Base-by-base conservation (phyloP, 2,888 invertebrate species). In the Chaitophorus viminalis region DNA sequence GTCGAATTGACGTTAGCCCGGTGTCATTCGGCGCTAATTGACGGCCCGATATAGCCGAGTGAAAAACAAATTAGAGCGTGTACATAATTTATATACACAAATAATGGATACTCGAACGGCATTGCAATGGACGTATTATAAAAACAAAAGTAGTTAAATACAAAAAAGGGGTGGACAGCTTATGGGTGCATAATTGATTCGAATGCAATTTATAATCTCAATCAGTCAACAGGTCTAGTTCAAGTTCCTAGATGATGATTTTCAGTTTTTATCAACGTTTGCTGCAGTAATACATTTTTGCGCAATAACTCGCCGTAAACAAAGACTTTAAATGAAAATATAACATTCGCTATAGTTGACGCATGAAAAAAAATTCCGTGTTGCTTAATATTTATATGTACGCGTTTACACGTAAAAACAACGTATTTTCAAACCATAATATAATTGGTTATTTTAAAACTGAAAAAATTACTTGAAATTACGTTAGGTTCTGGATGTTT, bases 11-110 rank as follows among this genome's bases (percentile, higher is more conserved):
- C 87, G 81, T 87, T 46, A 65, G 87, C 81, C 46, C 65, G 60
- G 46, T 81, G 81, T 87, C 87, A 87, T 87, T 87, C 74, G 60
- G 72, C 74, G 65, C 65, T 87, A 87, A 87, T 87, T 87, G 87
- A 87, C 87, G 79, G 74, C 78, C 54, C 70, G 21, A 54, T n/a
- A n/a, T n/a, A 78, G 54, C 54, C 86, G 87, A 65, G 81, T 21
- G 79, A 87, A 87, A 86, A 87, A 81, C 87, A 87, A 87, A 87
- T 87, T 87, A 87, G 81, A 87, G 87, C 31, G 25, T 60, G 74
- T 87, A 87, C 72, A 87, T 87, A 79, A 87, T 87, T 87, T 79
- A 87, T 78, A 39, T 77, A 39, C 54, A 79, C 52, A 87, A 81
- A 87, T 87, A 87, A 87, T 79, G 60, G 81, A 81, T 81, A 86